A percentile compares a stretch with the other conserved stretches of the same genome.
phyloP scores from a whole-genome alignment of 2,113 vertebrate species.

The Ciconia stormi region DNA sequence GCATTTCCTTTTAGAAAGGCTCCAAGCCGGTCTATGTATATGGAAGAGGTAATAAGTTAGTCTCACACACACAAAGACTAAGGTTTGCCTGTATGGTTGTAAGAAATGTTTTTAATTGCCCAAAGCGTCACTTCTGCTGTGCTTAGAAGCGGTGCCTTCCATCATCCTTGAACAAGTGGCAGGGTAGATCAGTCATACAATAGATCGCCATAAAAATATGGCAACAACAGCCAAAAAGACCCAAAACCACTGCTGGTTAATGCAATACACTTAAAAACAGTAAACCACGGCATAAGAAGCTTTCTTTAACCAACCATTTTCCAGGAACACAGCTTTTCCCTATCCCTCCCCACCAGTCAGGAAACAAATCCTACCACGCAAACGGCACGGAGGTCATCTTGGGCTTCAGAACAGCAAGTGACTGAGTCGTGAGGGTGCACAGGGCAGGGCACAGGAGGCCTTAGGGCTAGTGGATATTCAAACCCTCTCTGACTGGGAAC shows the following conservation, averaged over 20 bases:
- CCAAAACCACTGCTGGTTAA: background rate
- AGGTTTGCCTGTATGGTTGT: slow-evolving; percentile 4
- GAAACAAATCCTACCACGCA: background rate
- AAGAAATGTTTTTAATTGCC: slow-evolving; percentile 68
- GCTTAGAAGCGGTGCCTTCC: slow-evolving; percentile 7
- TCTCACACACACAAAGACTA: background rate
- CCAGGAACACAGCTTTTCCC: background rate
- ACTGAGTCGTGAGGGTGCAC: background rate
- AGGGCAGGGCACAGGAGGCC: background rate
- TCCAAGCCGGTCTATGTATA: background rate
- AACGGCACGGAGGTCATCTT: background rate
- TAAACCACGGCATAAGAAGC: background rate
- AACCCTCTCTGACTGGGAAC: background rate
- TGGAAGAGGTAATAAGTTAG: background rate
- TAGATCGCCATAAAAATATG: background rate
- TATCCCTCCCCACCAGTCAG: background rate
- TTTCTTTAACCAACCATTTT: background rate
- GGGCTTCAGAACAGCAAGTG: background rate
- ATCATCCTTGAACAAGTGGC: background rate
- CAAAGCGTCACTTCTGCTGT: slow-evolving; percentile 27
- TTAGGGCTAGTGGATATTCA: background rate
- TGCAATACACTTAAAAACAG: background rate
- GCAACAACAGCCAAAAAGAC: background rate
- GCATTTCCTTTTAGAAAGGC: background rate
- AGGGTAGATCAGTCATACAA: background rate